A percentile compares a stretch with the other conserved stretches of the same genome.
These are phyloP conservation scores for Bergia sp. DNA, from an alignment of 92 coral and sea anemone species.

Conservation along the genomic window DNA sequence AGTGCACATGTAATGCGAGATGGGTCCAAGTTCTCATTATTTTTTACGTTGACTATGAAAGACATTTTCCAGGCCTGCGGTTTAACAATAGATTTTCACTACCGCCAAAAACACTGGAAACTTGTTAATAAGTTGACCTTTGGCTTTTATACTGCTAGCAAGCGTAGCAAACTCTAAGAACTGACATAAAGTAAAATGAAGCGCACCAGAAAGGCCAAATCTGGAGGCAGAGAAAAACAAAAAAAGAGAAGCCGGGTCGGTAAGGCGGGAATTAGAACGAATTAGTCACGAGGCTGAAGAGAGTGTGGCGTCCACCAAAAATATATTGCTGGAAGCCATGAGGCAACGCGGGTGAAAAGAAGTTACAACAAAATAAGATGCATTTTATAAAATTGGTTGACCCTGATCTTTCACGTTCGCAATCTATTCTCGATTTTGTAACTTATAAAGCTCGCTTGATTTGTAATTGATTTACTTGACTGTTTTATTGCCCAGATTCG, in stretches of 20 bases:
- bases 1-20: too few species aligned
- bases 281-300: slow-evolving; percentile 5
- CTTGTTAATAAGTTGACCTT: not conserved
- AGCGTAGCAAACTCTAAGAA: not conserved
- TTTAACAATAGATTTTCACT: too few species aligned
- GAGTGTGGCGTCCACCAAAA: slow-evolving; percentile 11
- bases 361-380: too few species aligned
- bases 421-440: not conserved
- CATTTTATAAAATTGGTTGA: not conserved
- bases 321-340: too few species aligned
- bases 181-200: not conserved
- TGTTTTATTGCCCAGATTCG: too few species aligned
- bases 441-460: too few species aligned
- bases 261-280: not conserved
- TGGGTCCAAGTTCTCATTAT: too few species aligned
- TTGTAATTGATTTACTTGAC: too few species aligned
- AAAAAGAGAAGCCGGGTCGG: not conserved
- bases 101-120: too few species aligned
- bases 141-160: slow-evolving; percentile 14
- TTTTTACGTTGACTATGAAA: too few species aligned
- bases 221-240: slow-evolving; percentile 8
- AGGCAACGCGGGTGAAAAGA: too few species aligned
- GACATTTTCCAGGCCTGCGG: too few species aligned
- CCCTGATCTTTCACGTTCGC: not conserved
- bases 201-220: slow-evolving; percentile 1